Base-by-base conservation (phyloP, 1,140 invertebrate genomes). In the Bilobella aurantiaca region DNA sequence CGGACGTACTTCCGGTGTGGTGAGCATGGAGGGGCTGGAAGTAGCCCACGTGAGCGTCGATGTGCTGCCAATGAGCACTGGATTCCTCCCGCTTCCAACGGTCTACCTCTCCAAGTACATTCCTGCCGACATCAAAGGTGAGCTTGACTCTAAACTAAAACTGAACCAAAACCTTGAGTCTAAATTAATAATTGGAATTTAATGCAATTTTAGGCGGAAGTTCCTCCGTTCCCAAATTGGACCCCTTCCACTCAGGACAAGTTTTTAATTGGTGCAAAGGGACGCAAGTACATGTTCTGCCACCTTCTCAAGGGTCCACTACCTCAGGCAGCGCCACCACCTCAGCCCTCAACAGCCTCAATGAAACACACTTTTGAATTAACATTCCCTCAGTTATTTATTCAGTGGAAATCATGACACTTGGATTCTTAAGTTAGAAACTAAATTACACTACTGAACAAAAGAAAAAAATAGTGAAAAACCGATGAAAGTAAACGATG, bases 21-120 rank as follows among this genome's bases (percentile, higher is more conserved):
- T 57, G 47, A 87, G 84, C 8, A 83, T 93, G 77, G 88, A 90
- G 69, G 75, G 78, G 14, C 80, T 81, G 46, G 78, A 82, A 58
- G 82, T 84, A 59, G 87, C 90, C 76, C 84, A 80, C 58, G 87
- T 93, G 49, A 84, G 84, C 0, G 78, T 96, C 63, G 91, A 96
- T 74, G 89, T 95, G 16, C 92, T 95, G 87, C 93, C 93, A 28
- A 77, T 96, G 29, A 87, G 86, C 2, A 87, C 88, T 64, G 93
- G 93, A 27, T 92, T 87, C 76, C 80, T 96, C 53, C 92, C 92
- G 8, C 80, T 94, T 62, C 93, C 93, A 3, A 82, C 86, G 62
- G 88, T 96, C 63, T 82, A 90, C 65, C 79, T 96, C n/a, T 93
- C 90, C 3, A 92, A 92, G 73, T 96, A 95, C 77, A 90, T 92